Base-by-base conservation (phyloP, 2,888 invertebrate genomes). In the Drosophila meridiana region DNA sequence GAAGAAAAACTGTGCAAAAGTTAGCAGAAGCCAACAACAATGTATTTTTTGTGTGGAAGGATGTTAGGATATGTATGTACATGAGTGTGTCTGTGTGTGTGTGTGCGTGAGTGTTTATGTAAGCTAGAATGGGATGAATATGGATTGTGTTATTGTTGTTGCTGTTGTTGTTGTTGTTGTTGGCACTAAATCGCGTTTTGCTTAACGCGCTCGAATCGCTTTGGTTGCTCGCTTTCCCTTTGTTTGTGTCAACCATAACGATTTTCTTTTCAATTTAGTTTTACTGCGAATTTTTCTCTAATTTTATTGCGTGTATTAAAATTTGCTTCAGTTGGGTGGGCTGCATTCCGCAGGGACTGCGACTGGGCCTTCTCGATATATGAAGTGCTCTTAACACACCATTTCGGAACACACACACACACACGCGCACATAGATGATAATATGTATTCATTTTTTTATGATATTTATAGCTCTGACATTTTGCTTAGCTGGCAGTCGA, bases 211-310 rank as follows among this genome's bases (percentile, higher is more conserved):
- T 87, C 50, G 71, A 62, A 88, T 82, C 80, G 83, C 52, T 88
- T 90, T 67, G 74, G 65, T 42, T 61, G 34, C 67, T 83, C 47
- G 70, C 69, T 59, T 81, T 68, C 52, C 59, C 61, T 76, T 73
- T 77, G 61, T 69, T 72, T 72, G 67, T 73, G 78, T 80, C 74
- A 84, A 72, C 87, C 82, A 88, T 90, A 86, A 83, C 88, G 86
- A 87, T 87, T 88, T 90, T 88, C 89, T 87, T 87, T 88, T 89
- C 87, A 85, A 89, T 87, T 88, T 90, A 82, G 78, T 89, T 89
- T 90, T 90, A 89, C 78, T 80, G 80, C 81, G 80, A 80, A 88
- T 87, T 88, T 87, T 80, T 78, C 80, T 89, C 83, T 87, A 88
- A 87, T 87, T 87, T 87, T 87, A 87, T 87, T 80, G 86, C 88